Evolutionary conservation across 2,888 invertebrate species (phyloP), one percentile per base, ranked within the genome.

Genomic region (Cyrtodaria siliqua): DNA sequence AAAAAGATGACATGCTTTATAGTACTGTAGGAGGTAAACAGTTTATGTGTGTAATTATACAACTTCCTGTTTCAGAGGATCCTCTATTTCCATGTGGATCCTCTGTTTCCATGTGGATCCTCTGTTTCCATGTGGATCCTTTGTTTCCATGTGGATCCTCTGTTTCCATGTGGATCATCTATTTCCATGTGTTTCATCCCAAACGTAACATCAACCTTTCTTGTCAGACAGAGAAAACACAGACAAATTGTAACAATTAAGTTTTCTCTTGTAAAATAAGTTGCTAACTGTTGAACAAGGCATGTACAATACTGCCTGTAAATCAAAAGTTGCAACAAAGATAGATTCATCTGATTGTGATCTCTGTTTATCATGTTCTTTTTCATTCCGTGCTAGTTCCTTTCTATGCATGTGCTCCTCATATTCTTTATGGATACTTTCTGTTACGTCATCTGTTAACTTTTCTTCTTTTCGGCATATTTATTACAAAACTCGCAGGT

Each of bases 251-350:
- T 79, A 76, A 42, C 69, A 56, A 20, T 44, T 66, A 14, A 69
- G 16, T 49, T 72, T 72, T 33, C 79, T 42, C 52, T 75, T 75
- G 44, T 79, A 71, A 40, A 52, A 79, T 18, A 55, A n/a, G 47
- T 74, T 42, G 2, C 55, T 40, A 14, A 79, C 72, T n/a, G 55
- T 55, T n/a, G 64, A 69, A 57, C 76, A 79, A 9, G 76, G 72
- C 2, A 57, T 66, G 33, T 38, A 18, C 2, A 80, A 27, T 2
- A 76, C 80, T 23, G 76, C 76, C 33, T 80, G 53, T 20, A 76
- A 26, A 26, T 76, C 76, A 55, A 79, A 74, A 1, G 68, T 59
- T 4, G 47, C 63, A 2, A 50, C 57, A 52, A 20, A 63, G 1
- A 52, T n/a, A n/a, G 2, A 18, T n/a, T 33, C 57, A 23, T 63